Evolutionary conservation across 2,113 vertebrate genomes (phyloP).

Genomic region (Xenus cinereus): DNA sequence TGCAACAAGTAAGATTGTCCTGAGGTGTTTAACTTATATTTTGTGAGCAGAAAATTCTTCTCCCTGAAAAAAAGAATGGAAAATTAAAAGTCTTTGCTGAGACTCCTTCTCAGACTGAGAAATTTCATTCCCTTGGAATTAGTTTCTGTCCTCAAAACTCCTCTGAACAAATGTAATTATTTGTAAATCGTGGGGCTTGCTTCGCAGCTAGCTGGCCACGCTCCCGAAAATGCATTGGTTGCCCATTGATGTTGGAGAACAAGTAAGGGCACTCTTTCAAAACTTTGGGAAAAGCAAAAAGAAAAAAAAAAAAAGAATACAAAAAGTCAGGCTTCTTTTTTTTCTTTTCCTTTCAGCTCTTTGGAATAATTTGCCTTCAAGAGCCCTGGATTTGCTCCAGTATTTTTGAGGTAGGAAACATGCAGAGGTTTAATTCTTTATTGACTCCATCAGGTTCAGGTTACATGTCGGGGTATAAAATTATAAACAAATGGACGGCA

Average conservation of each 20-base stretch:
- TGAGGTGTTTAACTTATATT: background rate
- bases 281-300: background rate
- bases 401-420: constrained; percentile 59
- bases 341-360: background rate
- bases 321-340: background rate
- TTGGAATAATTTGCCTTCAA: constrained; percentile 49
- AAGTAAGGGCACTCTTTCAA: constrained; percentile 6
- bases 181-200: background rate
- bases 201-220: background rate
- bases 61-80: background rate
- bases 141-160: background rate
- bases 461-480: constrained; percentile 73
- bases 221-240: background rate
- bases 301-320: background rate
- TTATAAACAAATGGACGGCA: constrained; percentile 79
- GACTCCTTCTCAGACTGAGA: background rate
- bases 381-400: constrained; percentile 73
- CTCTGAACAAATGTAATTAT: background rate
- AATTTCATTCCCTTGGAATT: background rate
- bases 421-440: constrained; percentile 44
- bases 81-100: background rate
- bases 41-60: background rate
- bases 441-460: constrained; percentile 75
- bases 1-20: background rate
- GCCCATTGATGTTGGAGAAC: constrained; percentile 6